A percentile compares a stretch with the other conserved stretches of the same genome.
Evolutionary conservation across 1,140 invertebrate genomes (phyloP).

Genomic region (Apolygus lucorum): DNA sequence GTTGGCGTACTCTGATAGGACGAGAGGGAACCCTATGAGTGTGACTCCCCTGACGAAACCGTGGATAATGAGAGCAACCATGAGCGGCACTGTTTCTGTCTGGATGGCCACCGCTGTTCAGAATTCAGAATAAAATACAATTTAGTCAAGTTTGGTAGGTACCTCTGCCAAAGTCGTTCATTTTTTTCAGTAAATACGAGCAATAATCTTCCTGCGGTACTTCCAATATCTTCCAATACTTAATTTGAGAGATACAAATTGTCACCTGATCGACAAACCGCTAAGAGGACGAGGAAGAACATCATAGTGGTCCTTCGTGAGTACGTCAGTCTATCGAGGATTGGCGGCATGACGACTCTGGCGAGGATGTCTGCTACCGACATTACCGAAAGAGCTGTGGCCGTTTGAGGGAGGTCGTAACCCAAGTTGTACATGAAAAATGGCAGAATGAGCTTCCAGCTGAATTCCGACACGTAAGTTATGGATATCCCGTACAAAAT

Average conservation of each 20-base stretch:
- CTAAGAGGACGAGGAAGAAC: slow-evolving; percentile 54
- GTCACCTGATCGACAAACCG: slow-evolving; percentile 58
- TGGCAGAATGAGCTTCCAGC: slow-evolving; percentile 55
- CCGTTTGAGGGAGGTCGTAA: slow-evolving; percentile 43
- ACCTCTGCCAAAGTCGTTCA: no score
- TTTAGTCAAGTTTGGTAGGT: no score
- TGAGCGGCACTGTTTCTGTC: slow-evolving; percentile 51
- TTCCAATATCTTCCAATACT: neutral
- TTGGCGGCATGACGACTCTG: slow-evolving; percentile 48
- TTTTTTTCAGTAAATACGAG: no score
- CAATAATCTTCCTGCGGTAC: no score
- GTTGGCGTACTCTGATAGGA: slow-evolving; percentile 61
- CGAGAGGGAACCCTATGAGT: slow-evolving; percentile 62
- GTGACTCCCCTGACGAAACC: slow-evolving; percentile 65
- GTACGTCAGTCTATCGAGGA: slow-evolving; percentile 56
- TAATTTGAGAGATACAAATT: slow-evolving; percentile 2
- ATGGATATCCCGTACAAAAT: slow-evolving; percentile 57
- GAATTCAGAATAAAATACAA: no score
- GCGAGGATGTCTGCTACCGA: slow-evolving; percentile 31
- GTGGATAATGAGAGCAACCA: slow-evolving; percentile 56
- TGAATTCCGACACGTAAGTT: slow-evolving; percentile 56
- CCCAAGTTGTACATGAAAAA: slow-evolving; percentile 56
- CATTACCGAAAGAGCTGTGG: slow-evolving; percentile 29
- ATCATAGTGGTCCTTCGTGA: slow-evolving; percentile 61
- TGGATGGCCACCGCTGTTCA: slow-evolving; percentile 53